Conservation (phyloP, 2,113 vertebrate species). For the Neofelis nebulosa region DNA sequence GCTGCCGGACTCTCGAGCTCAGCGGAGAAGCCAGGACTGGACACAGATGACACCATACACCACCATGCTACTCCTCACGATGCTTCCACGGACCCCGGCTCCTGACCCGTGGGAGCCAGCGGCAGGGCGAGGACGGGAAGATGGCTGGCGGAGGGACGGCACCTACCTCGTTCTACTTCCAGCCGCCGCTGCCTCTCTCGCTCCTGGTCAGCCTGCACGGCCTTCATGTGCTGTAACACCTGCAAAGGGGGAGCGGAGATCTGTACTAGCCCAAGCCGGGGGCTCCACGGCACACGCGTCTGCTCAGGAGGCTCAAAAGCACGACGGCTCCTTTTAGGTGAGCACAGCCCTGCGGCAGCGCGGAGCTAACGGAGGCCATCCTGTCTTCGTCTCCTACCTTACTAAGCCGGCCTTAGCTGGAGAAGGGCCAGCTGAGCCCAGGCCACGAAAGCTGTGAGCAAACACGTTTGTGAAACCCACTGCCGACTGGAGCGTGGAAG, state of each 20-base stretch:
- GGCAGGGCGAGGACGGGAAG: neutral
- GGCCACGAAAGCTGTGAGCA: neutral
- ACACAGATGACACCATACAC: neutral
- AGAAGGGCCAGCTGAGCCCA: neutral
- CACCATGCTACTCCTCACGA: too few relatives aligned
- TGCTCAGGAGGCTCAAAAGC: neutral
- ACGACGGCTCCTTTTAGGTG: neutral
- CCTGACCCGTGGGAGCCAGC: neutral
- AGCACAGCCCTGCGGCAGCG: neutral
- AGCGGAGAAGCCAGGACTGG: neutral
- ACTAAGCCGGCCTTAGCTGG: neutral
- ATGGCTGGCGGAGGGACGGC: neutral
- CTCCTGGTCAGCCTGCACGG: slow-evolving; percentile 92
- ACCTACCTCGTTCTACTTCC: slow-evolving; percentile 89
- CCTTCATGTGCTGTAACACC: slow-evolving; percentile 96
- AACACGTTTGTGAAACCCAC: neutral
- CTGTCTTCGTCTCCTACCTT: neutral
- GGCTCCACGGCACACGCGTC: neutral
- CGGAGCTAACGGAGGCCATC: neutral
- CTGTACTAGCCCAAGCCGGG: neutral
- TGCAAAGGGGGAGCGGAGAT: slow-evolving; percentile 70
- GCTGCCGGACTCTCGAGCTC: neutral
- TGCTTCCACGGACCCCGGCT: neutral
- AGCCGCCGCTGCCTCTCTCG: slow-evolving; percentile 91
- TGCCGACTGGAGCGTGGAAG: neutral